phyloP scores from a whole-genome alignment of 53 echinoderm and acorn worm species.

The Crossaster papposus region DNA sequence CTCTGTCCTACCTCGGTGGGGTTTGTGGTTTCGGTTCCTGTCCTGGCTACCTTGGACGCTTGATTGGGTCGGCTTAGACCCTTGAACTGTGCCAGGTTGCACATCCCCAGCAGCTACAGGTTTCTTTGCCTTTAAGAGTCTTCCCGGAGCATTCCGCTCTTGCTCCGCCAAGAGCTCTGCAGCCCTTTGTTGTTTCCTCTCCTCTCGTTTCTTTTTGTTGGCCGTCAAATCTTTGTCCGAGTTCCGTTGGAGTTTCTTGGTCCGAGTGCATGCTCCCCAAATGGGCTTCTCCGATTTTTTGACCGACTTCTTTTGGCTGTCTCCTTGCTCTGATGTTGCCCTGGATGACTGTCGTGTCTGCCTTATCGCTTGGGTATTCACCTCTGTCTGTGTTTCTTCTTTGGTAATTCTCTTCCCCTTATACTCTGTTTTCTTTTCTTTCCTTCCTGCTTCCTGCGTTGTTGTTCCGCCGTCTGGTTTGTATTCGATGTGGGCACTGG shows the following conservation, averaged over 20 bases:
- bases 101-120: conserved; percentile 7
- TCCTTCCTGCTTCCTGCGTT: conserved; percentile 30
- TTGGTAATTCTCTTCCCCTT: conserved; percentile 9
- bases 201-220: conserved; percentile 74
- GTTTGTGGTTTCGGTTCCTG: neutral
- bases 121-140: conserved; percentile 62
- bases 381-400: conserved; percentile 20
- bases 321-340: conserved; percentile 10
- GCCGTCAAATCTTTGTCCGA: conserved; percentile 91
- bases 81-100: neutral
- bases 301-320: conserved; percentile 21
- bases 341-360: conserved; percentile 14
- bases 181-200: conserved; percentile 75
- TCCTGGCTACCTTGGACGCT: conserved; percentile 46
- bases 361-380: neutral
- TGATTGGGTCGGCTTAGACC: conserved; percentile 21
- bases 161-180: conserved; percentile 83
- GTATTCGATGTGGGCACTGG: conserved; percentile 85
- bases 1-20: conserved; percentile 11
- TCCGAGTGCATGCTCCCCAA: conserved; percentile 75
- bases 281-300: conserved; percentile 68
- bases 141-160: conserved; percentile 76
- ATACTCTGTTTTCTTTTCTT: neutral
- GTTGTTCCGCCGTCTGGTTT: conserved; percentile 49
- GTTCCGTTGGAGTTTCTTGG: conserved; percentile 73